Evolutionary conservation across 2,797 vertebrate genomes (phyloP).

Genomic region (Lophius americanus): DNA sequence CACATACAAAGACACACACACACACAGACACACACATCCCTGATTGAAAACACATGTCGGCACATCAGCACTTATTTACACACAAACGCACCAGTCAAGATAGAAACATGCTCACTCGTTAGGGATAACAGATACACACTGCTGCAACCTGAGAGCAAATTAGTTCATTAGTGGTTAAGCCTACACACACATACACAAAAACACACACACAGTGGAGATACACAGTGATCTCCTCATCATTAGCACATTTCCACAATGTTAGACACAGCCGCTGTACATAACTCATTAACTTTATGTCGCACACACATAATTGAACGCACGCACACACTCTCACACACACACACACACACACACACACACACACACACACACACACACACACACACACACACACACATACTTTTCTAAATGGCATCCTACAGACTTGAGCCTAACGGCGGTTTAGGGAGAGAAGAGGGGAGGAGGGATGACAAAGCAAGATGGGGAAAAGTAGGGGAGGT

Average conservation of each 20-base stretch:
- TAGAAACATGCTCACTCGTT: conserved; percentile 24
- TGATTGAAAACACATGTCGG: conserved; percentile 33
- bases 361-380: conserved; percentile 15
- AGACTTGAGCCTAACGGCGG: conserved; percentile 16
- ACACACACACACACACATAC: conserved; percentile 2
- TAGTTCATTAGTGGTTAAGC: conserved; percentile 17
- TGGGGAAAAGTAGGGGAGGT: not conserved
- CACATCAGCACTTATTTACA: conserved; percentile 21
- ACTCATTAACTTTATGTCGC: conserved; percentile 36
- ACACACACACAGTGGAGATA: conserved; percentile 12
- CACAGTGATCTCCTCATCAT: conserved; percentile 40
- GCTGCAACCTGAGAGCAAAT: conserved; percentile 24
- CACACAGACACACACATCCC: conserved; percentile 17
- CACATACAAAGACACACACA: conserved; percentile 23
- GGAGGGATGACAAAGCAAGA: conserved; percentile 11
- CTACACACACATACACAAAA: conserved; percentile 18
- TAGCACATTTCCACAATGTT: conserved; percentile 56
- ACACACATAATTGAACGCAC: not conserved
- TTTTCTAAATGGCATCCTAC: conserved; percentile 24
- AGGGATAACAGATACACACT: conserved; percentile 37
- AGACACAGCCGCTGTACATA: conserved; percentile 38
- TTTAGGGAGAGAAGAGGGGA: conserved; percentile 5
- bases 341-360: conserved; percentile 1
- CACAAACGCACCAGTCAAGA: conserved; percentile 25
- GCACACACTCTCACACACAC: not conserved